phyloP scores from a whole-genome alignment of 2,888 invertebrate genomes.

The Chrysomela aeneicollis region DNA sequence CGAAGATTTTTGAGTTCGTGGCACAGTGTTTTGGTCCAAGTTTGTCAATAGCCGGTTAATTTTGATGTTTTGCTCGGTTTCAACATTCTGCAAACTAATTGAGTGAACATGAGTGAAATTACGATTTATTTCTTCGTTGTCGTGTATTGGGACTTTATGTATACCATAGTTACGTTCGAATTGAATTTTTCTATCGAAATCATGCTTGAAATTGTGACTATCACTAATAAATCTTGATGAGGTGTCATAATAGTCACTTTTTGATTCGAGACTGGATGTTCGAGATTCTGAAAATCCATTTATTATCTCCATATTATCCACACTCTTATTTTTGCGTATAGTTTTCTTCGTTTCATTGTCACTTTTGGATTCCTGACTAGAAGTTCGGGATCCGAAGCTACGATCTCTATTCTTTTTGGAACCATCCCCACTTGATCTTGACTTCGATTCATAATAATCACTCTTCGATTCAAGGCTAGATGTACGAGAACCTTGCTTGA shows the following conservation, averaged over 20 bases:
- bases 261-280: constrained; percentile 75
- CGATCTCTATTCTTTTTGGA: constrained; percentile 61
- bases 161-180: constrained; percentile 61
- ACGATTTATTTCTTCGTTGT: constrained; percentile 34
- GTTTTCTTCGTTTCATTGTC: constrained; percentile 60
- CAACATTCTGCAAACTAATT: constrained; percentile 75
- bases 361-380: constrained; percentile 73
- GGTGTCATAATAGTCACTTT: constrained; percentile 69
- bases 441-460: constrained; percentile 74
- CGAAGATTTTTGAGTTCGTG: constrained; percentile 55
- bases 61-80: constrained; percentile 69
- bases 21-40: constrained; percentile 64
- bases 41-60: constrained; percentile 64
- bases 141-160: constrained; percentile 47
- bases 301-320: constrained; percentile 49
- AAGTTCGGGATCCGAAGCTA: constrained; percentile 66
- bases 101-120: constrained; percentile 67
- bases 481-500: constrained; percentile 71
- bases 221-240: constrained; percentile 52
- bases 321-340: constrained; percentile 49
- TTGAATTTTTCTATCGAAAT: constrained; percentile 59
- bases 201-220: constrained; percentile 42
- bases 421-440: constrained; percentile 69
- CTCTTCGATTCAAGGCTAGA: constrained; percentile 71
- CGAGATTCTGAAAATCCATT: constrained; percentile 66